Base-by-base conservation (phyloP, 2,888 invertebrate species). In the Epirrita christyi region DNA sequence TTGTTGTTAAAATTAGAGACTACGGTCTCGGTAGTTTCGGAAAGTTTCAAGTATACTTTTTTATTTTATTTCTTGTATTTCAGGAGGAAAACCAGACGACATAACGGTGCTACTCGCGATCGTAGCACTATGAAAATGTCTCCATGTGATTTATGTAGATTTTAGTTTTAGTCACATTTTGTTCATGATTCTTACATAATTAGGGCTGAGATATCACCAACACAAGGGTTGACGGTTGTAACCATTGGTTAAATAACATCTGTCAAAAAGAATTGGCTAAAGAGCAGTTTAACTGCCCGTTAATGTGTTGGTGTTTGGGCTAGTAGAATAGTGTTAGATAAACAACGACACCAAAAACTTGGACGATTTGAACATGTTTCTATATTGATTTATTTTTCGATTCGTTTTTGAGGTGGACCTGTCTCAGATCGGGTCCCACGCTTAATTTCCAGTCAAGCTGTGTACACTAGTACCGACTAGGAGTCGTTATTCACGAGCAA, bases 51-150 rank as follows among this genome's bases (percentile, higher is more conserved):
- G n/a, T n/a, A n/a, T 29, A 29, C 28, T 6, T 29, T 29, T 29
- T 29, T 6, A 2, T 29, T 0, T 9, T 9, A 32, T 32, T 5
- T 7, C 8, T 29, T 8, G 11, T 63, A 84, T 69, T 64, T 71
- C 93, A 96, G 98, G 99, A 83, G 99, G 99, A 57, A 99, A 99
- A 92, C 99, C 99, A 62, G 99, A 99, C 88, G 99, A 99, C 93
- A 98, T 99, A 89, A 99, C 99, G 80, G 98, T 99, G 85, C 95
- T 99, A 80, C 94, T 99, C 74, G 98, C 98, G 73, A 97, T 98
- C 72, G 98, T 99, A 92, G 96, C 96, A 81, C 94, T 95, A 93
- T 94, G 93, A 94, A 85, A 77, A 83, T 87, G 85, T 88, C 81
- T 59, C 63, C 71, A 75, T 80, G 83, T 84, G 84, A 88, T 85